These are phyloP conservation scores for Tiliacea citrago DNA, from an alignment of 2,888 invertebrate genomes.

Conservation along the genomic window DNA sequence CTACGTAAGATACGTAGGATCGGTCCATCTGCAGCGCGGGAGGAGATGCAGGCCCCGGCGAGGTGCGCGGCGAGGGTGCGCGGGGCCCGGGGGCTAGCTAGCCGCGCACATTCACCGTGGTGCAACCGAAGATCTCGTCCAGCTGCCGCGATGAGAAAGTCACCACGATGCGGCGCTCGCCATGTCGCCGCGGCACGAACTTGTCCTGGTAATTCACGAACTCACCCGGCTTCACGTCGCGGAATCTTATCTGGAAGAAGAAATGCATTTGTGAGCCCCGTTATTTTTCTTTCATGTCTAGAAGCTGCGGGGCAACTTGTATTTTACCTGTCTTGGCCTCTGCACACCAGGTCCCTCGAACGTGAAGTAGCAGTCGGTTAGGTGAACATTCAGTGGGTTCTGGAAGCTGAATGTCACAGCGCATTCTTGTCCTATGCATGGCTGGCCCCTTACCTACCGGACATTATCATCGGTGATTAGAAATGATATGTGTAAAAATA, in stretches of 20 bases:
- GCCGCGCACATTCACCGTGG: constrained; percentile 89
- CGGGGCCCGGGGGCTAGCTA: constrained; percentile 87
- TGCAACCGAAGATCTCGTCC: constrained; percentile 92
- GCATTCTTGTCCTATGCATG: constrained; percentile 89
- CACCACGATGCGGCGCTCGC: constrained; percentile 92
- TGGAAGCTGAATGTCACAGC: constrained; percentile 91
- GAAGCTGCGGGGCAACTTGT: neutral
- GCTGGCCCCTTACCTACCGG: constrained; percentile 85
- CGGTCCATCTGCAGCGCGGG: constrained; percentile 83
- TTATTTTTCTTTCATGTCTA: neutral
- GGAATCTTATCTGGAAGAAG: constrained; percentile 85
- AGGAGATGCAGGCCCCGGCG: constrained; percentile 83
- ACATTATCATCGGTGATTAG: constrained; percentile 9
- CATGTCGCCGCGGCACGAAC: constrained; percentile 90
- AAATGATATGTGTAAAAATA: neutral
- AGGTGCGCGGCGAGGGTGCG: constrained; percentile 80
- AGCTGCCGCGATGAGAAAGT: constrained; percentile 92
- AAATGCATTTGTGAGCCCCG: constrained; percentile 19
- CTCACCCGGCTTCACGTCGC: constrained; percentile 92
- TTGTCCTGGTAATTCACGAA: constrained; percentile 91
- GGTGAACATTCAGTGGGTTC: constrained; percentile 92
- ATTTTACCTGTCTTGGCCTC: constrained; percentile 89
- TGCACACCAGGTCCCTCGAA: constrained; percentile 93
- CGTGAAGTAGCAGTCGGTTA: constrained; percentile 93
- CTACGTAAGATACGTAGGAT: constrained; percentile 79